These are phyloP conservation scores for Pangasius macronema DNA, from an alignment of 2,797 vertebrate genomes.

Conservation along the genomic window DNA sequence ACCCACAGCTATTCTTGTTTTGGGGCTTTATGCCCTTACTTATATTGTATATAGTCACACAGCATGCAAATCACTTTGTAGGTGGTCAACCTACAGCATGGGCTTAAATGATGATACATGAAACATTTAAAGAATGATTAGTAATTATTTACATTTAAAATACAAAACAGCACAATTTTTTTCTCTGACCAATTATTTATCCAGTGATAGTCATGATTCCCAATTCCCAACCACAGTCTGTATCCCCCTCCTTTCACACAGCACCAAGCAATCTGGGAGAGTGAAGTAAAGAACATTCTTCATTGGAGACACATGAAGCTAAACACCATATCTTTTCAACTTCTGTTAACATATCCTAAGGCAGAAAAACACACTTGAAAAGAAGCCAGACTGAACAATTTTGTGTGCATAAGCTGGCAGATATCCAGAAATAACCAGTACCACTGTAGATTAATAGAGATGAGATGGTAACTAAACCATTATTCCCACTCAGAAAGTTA, in stretches of 20 bases:
- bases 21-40: not conserved
- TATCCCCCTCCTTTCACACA: not conserved
- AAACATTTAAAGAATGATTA: not conserved
- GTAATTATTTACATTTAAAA: not conserved
- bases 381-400: not conserved
- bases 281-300: not conserved
- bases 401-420: conserved; percentile 2
- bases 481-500: not conserved
- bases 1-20: not conserved
- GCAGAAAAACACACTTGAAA: conserved; percentile 4
- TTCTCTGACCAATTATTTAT: not conserved
- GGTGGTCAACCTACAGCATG: not conserved
- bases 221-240: not conserved
- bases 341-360: conserved; percentile 1
- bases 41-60: not conserved
- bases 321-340: conserved; percentile 12
- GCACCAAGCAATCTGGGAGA: not conserved
- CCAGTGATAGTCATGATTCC: not conserved
- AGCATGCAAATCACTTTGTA: not conserved
- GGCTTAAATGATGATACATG: not conserved
- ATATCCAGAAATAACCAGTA: not conserved
- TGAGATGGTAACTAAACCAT: not conserved
- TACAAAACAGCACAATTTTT: not conserved
- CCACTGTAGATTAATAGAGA: not conserved
- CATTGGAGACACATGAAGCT: not conserved